Percentiles rank a stretch among this genome's conserved stretches.
These are phyloP conservation scores for Anthophora plumipes DNA, from an alignment of 2,888 invertebrate species.

Conservation along the genomic window DNA sequence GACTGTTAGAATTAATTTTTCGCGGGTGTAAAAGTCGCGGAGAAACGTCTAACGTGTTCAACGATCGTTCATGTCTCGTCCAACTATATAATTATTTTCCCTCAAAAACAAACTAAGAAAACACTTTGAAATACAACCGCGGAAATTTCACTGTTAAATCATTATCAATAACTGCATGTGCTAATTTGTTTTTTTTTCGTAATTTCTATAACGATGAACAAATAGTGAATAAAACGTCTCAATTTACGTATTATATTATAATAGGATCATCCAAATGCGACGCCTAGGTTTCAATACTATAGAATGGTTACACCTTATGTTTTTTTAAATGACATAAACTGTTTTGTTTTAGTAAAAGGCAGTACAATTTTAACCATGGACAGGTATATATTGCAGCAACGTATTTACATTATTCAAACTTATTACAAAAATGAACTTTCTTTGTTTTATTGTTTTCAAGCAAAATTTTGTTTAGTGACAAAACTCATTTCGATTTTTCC, in stretches of 20 bases:
- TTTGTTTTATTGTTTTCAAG: too few relatives aligned
- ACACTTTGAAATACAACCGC: not conserved
- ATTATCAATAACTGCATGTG: slow-evolving; percentile 24
- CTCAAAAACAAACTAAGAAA: slow-evolving; percentile 18
- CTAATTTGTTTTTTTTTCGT: slow-evolving; percentile 11
- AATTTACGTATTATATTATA: slow-evolving; percentile 34
- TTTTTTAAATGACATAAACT: too few relatives aligned
- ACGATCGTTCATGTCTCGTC: not conserved
- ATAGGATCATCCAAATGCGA: too few relatives aligned
- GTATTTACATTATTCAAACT: too few relatives aligned
- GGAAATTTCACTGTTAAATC: not conserved
- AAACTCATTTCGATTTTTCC: too few relatives aligned
- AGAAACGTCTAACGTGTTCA: not conserved
- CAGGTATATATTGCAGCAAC: too few relatives aligned
- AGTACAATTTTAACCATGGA: too few relatives aligned
- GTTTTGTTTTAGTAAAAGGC: too few relatives aligned
- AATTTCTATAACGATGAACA: slow-evolving; percentile 9
- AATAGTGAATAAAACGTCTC: not conserved
- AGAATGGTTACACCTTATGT: too few relatives aligned
- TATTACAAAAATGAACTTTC: too few relatives aligned
- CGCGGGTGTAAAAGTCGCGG: not conserved
- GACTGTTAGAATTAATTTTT: not conserved
- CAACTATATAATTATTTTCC: slow-evolving; percentile 4
- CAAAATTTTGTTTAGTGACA: too few relatives aligned
- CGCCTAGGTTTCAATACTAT: too few relatives aligned